Base-by-base conservation (phyloP, 2,797 vertebrate genomes). In the Fistularia commersonii region DNA sequence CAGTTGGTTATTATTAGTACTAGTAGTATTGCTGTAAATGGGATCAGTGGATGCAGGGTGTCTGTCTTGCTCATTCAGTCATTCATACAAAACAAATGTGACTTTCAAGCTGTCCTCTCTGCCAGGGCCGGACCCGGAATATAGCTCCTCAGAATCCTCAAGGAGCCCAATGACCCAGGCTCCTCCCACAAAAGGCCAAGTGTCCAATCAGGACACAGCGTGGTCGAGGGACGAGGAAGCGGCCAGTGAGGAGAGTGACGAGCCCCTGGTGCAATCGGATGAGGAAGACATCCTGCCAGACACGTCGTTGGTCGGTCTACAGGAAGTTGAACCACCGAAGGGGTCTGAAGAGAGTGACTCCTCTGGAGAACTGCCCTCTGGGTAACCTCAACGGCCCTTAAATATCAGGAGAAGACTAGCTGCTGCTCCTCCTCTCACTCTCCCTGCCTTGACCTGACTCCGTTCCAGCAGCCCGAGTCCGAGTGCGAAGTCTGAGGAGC, bases 261-360 rank as follows among this genome's bases (percentile, higher is more conserved):
- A 86, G 0, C 94, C 90, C 0, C 36, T 91, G 3, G 77, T 98
- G 7, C 94, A 98, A 79, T 92, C 91, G 0, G 96, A 98, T 0
- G 96, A 98, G 55, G 96, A 99, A 52, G 95, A 96, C 3, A 82
- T 98, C 14, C 92, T 94, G 41, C 90, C 83, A 6, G 95, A 99
- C 81, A 90, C 82, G 13, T 88, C 88, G 6, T 81, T 97, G 36
- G 80, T 84, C 43, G 88, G 72, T 7, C 76, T 89, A 8, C 74
- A 66, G 12, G 85, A 89, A 35, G 51, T 77, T 8, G 84, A 84
- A 49, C 32, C 56, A 11, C 73, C 80, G 38, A 76, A 56, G 51
- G 75, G 66, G 65, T 90, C 87, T 13, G 94, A 95, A 7, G 93
- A 98, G 74, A 95, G 94, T 42, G 93, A 96, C 86, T 89, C 89